Percentiles rank a stretch among this genome's conserved stretches.
These are phyloP conservation scores for Drosophila mojavensis DNA, from an alignment of 1,140 invertebrate genomes.

Conservation along the genomic window DNA sequence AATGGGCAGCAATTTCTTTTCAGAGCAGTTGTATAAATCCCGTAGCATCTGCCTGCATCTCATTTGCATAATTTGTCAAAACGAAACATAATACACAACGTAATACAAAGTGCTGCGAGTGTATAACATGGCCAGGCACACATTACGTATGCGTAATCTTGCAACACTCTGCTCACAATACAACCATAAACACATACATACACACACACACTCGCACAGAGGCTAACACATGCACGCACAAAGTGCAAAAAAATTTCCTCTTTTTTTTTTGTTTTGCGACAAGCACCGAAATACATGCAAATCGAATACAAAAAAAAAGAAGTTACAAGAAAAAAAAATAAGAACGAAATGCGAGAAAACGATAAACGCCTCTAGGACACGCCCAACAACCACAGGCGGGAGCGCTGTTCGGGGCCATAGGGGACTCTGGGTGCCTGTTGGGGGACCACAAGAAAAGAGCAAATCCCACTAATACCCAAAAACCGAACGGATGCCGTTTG, in stretches of 20 bases:
- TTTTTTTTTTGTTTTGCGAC: slow-evolving; percentile 41
- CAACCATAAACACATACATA: slow-evolving; percentile 32
- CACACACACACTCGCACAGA: background rate
- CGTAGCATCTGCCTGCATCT: slow-evolving; percentile 39
- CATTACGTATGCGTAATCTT: slow-evolving; percentile 79
- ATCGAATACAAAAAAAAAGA: slow-evolving; percentile 49
- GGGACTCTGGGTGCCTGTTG: too few relatives aligned
- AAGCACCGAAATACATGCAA: slow-evolving; percentile 65
- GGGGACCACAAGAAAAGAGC: slow-evolving; percentile 27
- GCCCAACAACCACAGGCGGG: slow-evolving; percentile 25
- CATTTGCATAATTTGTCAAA: slow-evolving; percentile 81
- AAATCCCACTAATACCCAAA: slow-evolving; percentile 73
- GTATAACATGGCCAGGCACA: slow-evolving; percentile 42
- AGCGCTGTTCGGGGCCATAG: background rate
- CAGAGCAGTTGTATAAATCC: slow-evolving; percentile 5
- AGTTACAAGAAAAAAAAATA: slow-evolving; percentile 3
- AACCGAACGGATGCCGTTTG: slow-evolving; percentile 72
- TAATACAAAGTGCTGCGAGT: slow-evolving; percentile 56
- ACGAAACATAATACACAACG: slow-evolving; percentile 72
- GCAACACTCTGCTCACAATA: slow-evolving; percentile 48
- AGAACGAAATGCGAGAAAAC: slow-evolving; percentile 45
- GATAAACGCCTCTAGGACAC: slow-evolving; percentile 63
- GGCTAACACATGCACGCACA: slow-evolving; percentile 14
- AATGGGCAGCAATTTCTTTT: slow-evolving; percentile 31
- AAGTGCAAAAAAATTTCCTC: slow-evolving; percentile 54